Conservation (phyloP, 2,888 invertebrate species). For the Hydroisotoma schaefferi region DNA sequence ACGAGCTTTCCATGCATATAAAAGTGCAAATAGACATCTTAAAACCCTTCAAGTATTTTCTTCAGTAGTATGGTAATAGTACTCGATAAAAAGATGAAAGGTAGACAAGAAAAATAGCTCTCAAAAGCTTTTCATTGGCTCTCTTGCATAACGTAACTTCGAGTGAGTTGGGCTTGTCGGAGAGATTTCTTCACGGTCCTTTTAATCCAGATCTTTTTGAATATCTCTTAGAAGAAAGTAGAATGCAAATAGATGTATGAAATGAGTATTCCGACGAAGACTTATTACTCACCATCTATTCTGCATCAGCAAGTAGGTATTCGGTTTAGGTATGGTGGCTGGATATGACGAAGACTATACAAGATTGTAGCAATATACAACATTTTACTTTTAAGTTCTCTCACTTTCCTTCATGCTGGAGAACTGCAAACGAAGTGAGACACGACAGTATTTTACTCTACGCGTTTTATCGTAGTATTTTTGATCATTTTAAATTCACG, state of each 20-base stretch:
- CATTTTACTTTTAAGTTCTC: no score
- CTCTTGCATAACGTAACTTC: background rate
- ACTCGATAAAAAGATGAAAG: background rate
- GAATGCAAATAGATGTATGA: constrained; percentile 8
- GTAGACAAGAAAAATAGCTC: background rate
- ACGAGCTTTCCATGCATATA: no score
- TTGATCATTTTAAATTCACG: background rate
- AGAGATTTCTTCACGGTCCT: background rate
- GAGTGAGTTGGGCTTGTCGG: background rate
- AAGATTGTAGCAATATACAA: background rate
- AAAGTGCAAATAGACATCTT: no score
- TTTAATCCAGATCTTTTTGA: background rate
- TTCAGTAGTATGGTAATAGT: background rate
- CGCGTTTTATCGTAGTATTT: background rate
- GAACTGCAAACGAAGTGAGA: no score
- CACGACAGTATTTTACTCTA: background rate
- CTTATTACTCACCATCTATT: constrained; percentile 17
- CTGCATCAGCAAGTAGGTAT: background rate
- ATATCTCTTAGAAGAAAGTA: background rate
- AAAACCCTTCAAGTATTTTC: no score
- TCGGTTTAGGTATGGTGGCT: background rate
- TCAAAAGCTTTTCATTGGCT: background rate
- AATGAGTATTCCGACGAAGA: constrained; percentile 20
- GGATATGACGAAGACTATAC: background rate
- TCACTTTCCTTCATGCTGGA: no score